Percentiles rank a stretch among this genome's conserved stretches.
Conservation (phyloP, 2,888 invertebrate species). For the Syrista parreyssii region DNA sequence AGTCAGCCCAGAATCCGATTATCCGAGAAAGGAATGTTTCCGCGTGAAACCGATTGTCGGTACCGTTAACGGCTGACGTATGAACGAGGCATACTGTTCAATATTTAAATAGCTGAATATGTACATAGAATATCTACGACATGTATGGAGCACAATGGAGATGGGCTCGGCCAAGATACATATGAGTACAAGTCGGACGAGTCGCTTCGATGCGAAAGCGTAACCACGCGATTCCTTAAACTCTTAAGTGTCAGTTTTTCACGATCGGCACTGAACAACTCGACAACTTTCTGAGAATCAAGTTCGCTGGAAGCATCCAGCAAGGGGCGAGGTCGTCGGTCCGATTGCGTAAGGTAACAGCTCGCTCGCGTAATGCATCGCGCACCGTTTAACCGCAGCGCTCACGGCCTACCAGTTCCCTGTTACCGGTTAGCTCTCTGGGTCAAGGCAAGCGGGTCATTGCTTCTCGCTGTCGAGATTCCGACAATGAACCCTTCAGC, state of each 20-base stretch:
- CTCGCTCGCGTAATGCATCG: slow-evolving; percentile 36
- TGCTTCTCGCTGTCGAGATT: slow-evolving; percentile 23
- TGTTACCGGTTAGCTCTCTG: slow-evolving; percentile 44
- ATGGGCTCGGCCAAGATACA: no score
- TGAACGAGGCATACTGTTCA: slow-evolving; percentile 45
- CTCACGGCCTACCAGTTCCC: slow-evolving; percentile 34
- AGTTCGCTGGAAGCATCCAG: no score
- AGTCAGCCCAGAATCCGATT: slow-evolving; percentile 3
- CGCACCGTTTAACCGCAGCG: background rate
- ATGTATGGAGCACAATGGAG: slow-evolving; percentile 51
- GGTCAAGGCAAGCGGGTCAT: slow-evolving; percentile 57
- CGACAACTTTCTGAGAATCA: no score
- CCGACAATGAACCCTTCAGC: background rate
- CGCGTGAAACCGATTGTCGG: slow-evolving; percentile 10
- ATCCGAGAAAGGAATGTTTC: slow-evolving; percentile 16
- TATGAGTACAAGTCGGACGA: no score
- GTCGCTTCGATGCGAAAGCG: no score
- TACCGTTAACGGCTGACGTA: slow-evolving; percentile 41
- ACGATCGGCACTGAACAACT: no score
- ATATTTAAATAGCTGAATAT: slow-evolving; percentile 57
- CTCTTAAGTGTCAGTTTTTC: no score
- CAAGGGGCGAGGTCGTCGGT: no score
- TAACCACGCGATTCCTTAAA: background rate
- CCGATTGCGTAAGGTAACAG: slow-evolving; percentile 39
- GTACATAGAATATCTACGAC: slow-evolving; percentile 12